Evolutionary conservation across 92 coral and sea anemone genomes (phyloP), one percentile per base, ranked within the genome.

Genomic region (Montipora capitata): DNA sequence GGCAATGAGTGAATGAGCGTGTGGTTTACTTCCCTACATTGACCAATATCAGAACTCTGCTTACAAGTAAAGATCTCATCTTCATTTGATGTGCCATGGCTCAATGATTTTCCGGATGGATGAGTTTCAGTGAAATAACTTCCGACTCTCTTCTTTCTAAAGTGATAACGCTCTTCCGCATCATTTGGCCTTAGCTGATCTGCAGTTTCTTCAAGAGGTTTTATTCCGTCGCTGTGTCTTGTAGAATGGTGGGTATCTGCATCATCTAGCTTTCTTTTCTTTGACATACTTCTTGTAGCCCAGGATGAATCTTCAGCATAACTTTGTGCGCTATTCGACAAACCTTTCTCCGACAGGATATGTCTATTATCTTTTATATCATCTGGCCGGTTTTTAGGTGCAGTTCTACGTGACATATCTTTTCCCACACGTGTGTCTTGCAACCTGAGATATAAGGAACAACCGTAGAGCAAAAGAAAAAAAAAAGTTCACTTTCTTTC

Each of bases 1-100:
- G 96, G 98, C n/a, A 91, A 17, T 9, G 48, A 27, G 4, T 65
- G 78, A 58, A 79, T 82, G 4, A 70, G 27, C 15, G 86, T 82
- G 48, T 39, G 16, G 11, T 40, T 51, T 40, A 17, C 64, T 7
- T 14, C 74, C 14, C 44, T 35, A 2, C 13, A 63, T 1, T 44
- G 18, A 41, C 66, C 15, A 65, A 17, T 66, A 11, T 16, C 4
- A 15, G 4, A 27, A 44, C 72, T 39, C 63, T 69, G 64, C 44
- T 76, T 54, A 45, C 52, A 20, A 15, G 49, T 2, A 8, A 6
- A 16, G 18, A 4, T 1, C 10, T 5, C 43, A 45, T 44, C 73
- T 79, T 38, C 20, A 44, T 78, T 40, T 64, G 35, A 54, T 20
- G n/a, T 48, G 63, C 66, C 35, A 7, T 40, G 18, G 14, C 20